Evolutionary conservation across 2,888 invertebrate species (phyloP), one percentile per base, ranked within the genome.

Genomic region (Caradrina clavipalpis): DNA sequence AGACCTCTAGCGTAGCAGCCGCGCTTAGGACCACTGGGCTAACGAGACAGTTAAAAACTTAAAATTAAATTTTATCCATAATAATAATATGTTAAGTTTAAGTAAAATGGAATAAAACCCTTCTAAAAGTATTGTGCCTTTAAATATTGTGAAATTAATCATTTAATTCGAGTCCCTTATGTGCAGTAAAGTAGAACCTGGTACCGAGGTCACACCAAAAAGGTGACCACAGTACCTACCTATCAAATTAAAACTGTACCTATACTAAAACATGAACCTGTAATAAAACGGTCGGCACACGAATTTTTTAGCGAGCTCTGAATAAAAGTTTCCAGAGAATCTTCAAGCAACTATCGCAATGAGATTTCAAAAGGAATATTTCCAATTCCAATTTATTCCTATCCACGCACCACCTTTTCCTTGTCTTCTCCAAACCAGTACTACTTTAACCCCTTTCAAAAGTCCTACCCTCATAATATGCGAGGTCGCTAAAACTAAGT

Each of bases 371-470:
- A 79, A 80, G 78, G 75, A 82, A 83, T 85, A 84, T 83, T 88
- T 85, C 86, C 87, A 83, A 90, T 91, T 91, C 87, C 90, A 90
- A 92, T 91, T 90, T 92, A 91, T 91, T 91, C 88, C 82, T 80
- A 85, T 87, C 83, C 84, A 89, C 89, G 93, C 87, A 90, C 94
- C 94, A 94, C 94, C 95, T 94, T 93, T 94, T 93, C 88, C 92
- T 86, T 93, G 93, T 96, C 91, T 92, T 87, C 84, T 88, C 87
- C 88, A 90, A 92, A 92, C 92, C 92, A 91, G 90, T 91, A 90
- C 92, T 87, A 86, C 89, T 91, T 88, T 89, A 91, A 93, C 93
- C 95, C 93, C 94, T 94, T 94, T 93, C 90, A 91, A 91, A 95
- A 93, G 89, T 94, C 92, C 66, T 82, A 81, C 75, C 81, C 87